phyloP scores from a whole-genome alignment of 2,113 vertebrate species.

The Harpagus bidentatus region DNA sequence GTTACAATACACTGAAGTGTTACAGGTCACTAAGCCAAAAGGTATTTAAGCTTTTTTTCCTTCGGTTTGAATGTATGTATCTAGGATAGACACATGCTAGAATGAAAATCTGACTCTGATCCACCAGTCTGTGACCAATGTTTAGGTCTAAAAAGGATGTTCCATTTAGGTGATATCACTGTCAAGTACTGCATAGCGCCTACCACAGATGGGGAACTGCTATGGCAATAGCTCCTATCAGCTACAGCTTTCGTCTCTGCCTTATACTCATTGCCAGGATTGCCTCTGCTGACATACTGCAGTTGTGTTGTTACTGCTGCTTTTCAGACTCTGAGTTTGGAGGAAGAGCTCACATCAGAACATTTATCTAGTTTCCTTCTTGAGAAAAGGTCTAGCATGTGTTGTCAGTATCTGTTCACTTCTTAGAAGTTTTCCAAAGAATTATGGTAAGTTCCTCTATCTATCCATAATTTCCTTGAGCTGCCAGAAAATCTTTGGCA shows the following conservation, averaged over 20 bases:
- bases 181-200: background rate
- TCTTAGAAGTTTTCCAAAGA: constrained; percentile 51
- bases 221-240: background rate
- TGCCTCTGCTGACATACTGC: constrained; percentile 24
- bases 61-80: background rate
- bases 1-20: background rate
- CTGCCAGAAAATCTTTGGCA: constrained; percentile 43
- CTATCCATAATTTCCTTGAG: constrained; percentile 14
- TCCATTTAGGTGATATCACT: background rate
- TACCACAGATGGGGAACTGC: constrained; percentile 35
- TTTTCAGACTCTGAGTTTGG: constrained; percentile 8
- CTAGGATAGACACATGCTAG: background rate
- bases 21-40: background rate
- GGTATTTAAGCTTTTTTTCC: background rate
- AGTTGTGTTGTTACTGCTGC: constrained; percentile 28
- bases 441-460: constrained; percentile 27
- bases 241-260: background rate
- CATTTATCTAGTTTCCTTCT: constrained; percentile 20
- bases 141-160: constrained; percentile 40
- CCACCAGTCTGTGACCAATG: constrained; percentile 1
- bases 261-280: background rate
- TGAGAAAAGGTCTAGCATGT: constrained; percentile 57
- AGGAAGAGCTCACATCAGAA: constrained; percentile 17
- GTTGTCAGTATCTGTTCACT: constrained; percentile 50
- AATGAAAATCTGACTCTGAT: background rate